Percentiles rank a stretch among this genome's conserved stretches.
phyloP scores from a whole-genome alignment of 2,888 invertebrate genomes.

The Drosophila colorata region DNA sequence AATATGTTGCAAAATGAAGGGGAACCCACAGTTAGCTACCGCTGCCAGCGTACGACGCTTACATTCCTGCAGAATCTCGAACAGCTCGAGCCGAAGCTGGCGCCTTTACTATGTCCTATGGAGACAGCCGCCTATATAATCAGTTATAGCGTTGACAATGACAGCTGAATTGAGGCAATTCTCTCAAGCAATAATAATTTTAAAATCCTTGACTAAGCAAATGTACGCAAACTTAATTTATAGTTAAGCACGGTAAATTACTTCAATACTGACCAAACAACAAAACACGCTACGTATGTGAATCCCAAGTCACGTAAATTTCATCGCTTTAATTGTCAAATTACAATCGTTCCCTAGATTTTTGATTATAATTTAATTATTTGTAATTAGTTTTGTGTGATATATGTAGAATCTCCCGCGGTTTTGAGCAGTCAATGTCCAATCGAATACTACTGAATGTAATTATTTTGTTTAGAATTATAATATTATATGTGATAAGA shows the following conservation, averaged over 20 bases:
- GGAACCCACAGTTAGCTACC: conserved; percentile 35
- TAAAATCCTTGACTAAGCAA: conserved; percentile 34
- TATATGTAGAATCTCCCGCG: conserved; percentile 47
- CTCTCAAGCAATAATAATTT: conserved; percentile 7
- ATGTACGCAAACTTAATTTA: conserved; percentile 7
- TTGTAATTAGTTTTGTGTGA: conserved; percentile 51
- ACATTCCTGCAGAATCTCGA: conserved; percentile 82
- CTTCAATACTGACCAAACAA: conserved; percentile 35
- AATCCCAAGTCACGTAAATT: conserved; percentile 32
- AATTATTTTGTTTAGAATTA: conserved; percentile 20
- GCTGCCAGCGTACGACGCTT: conserved; percentile 81
- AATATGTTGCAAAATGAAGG: conserved; percentile 66
- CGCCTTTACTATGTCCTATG: conserved; percentile 83
- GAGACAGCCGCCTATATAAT: conserved; percentile 83
- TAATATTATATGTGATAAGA: conserved; percentile 34
- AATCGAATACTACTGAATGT: conserved; percentile 23
- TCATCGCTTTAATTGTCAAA: conserved; percentile 17
- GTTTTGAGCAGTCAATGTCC: conserved; percentile 39
- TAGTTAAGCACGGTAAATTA: conserved; percentile 13
- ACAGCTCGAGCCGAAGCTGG: conserved; percentile 62
- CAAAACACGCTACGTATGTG: conserved; percentile 7
- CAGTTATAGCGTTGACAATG: conserved; percentile 35
- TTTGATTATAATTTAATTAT: conserved; percentile 10
- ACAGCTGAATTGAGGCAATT: conserved; percentile 49
- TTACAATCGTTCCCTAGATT: conserved; percentile 1